Conservation (phyloP, 2,113 vertebrate genomes). For the Python bivittatus region DNA sequence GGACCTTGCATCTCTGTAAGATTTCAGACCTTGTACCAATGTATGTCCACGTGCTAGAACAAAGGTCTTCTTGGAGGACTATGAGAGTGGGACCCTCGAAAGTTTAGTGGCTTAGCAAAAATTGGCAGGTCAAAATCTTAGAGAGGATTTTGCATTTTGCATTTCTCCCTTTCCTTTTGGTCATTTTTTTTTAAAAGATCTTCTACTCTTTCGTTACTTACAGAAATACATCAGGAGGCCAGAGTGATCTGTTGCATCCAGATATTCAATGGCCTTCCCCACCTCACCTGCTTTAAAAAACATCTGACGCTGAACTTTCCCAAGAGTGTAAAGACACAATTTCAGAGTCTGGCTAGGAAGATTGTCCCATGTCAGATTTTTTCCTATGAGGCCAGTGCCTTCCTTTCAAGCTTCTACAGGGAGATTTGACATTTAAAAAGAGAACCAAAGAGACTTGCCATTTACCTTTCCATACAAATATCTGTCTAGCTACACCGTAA, state of each 20-base stretch:
- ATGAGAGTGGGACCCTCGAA: neutral
- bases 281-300: neutral
- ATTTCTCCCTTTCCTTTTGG: neutral
- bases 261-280: neutral
- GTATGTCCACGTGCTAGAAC: neutral
- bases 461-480: slow-evolving; percentile 95
- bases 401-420: neutral
- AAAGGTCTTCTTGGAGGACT: neutral
- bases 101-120: neutral
- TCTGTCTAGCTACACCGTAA: slow-evolving; percentile 81
- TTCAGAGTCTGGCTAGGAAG: neutral
- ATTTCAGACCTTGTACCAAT: neutral
- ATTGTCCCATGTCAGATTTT: neutral
- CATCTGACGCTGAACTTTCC: neutral
- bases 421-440: neutral
- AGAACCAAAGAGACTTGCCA: neutral
- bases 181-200: neutral
- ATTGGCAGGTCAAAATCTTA: neutral
- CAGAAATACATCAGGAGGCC: neutral
- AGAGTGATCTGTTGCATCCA: neutral
- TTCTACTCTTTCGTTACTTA: neutral
- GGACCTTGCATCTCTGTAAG: neutral
- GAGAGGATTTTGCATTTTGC: neutral
- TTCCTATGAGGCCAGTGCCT: neutral
- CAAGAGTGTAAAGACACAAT: neutral